These are phyloP conservation scores for Hephaestus fuliginosus DNA, from an alignment of 2,797 vertebrate species.

Conservation along the genomic window DNA sequence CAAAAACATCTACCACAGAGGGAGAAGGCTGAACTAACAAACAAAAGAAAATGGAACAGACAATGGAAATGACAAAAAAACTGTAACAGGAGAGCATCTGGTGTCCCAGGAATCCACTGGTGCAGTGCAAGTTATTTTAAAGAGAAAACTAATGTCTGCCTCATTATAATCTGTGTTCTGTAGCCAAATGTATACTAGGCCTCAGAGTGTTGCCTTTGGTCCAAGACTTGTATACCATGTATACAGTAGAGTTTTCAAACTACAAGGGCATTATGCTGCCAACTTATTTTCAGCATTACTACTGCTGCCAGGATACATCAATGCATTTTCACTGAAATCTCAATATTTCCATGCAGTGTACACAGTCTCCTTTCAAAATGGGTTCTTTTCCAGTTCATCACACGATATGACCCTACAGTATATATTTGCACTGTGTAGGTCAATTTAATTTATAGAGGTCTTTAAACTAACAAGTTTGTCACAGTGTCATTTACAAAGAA, in stretches of 20 bases:
- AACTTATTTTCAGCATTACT: not conserved
- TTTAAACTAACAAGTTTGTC: conserved; percentile 27
- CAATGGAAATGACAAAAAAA: not conserved
- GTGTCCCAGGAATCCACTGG: not conserved
- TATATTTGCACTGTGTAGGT: conserved; percentile 22
- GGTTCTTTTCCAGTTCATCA: conserved; percentile 9
- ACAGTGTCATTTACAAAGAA: conserved; percentile 28
- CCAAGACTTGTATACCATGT: no score
- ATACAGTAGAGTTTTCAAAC: not conserved
- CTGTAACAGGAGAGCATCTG: not conserved
- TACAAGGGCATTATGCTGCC: not conserved
- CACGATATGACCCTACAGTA: not conserved
- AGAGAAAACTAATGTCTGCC: no score
- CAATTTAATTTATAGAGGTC: conserved; percentile 25
- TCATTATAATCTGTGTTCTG: conserved; percentile 4
- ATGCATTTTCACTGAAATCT: conserved; percentile 22
- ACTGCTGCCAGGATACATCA: not conserved
- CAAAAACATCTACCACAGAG: not conserved
- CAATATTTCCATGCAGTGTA: conserved; percentile 14
- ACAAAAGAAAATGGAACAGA: not conserved
- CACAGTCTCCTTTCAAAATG: conserved; percentile 23
- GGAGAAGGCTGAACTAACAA: not conserved
- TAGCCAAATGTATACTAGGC: not conserved
- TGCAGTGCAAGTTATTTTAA: not conserved
- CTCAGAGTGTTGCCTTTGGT: not conserved